Evolutionary conservation across 2,888 invertebrate species (phyloP), one percentile per base, ranked within the genome.

Genomic region (Eremobia ochroleuca): DNA sequence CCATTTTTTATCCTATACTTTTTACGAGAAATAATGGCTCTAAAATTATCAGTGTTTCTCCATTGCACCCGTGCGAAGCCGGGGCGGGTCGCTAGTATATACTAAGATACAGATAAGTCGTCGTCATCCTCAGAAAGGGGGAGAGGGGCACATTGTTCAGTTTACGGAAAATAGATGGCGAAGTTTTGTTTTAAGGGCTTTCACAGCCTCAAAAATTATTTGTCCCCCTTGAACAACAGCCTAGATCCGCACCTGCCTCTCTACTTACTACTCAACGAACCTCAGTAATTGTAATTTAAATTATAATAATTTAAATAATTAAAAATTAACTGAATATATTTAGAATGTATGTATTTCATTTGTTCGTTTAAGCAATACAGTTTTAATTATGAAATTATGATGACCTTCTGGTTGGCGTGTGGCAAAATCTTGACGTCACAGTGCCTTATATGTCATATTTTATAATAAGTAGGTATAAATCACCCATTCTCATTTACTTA

Each of bases 391-490:
- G 34, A 81, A 52, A 77, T 74, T 43, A 52, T 28, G 4, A 52
- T 52, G 52, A 74, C 34, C 49, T 76, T 78, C 55, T 76, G 21
- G 8, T 28, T 25, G 31, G 34, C 25, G 28, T 52, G 21, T 31
- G 31, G 37, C 40, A 64, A 81, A 58, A 40, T 74, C 31, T 58
- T 81, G 62, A 73, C 61, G 64, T 82, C 64, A 34, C 25, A 31
- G 52, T 64, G 64, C 55, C 81, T 40, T 52, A 37, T 28, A 49
- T 61, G 61, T 61, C n/a, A 31, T 46, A 71, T 46, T 80, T 73
- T 61, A 28, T 31, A 34, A 58, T 21, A 49, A 49, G 9, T 46
- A 58, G 13, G 21, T 46, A 31, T 40, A 31, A 46, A 46, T 37
- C n/a, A 76, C n/a, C 40, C 49, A 18, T 52, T 37, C 28, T 28